Conservation (phyloP, 2,113 vertebrate genomes). For the Nothocercus julius region DNA sequence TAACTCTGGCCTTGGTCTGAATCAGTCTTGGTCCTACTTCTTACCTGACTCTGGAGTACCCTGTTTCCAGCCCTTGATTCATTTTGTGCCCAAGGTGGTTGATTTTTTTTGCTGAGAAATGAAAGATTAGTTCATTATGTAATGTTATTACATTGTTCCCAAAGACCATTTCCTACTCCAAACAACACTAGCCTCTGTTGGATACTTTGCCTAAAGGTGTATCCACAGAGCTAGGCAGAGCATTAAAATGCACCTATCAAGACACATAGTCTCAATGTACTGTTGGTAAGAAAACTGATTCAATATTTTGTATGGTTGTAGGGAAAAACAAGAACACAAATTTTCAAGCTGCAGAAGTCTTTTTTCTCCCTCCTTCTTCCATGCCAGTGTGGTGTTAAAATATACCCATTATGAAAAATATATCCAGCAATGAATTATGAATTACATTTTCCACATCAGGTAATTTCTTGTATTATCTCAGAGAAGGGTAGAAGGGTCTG, state of each 20-base stretch:
- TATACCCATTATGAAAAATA: background rate
- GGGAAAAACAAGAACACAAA: background rate
- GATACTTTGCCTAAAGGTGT: background rate
- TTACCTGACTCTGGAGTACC: background rate
- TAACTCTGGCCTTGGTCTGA: fast-evolving
- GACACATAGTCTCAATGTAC: slow-evolving; percentile 3
- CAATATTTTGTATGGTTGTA: slow-evolving; percentile 10
- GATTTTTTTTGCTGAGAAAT: background rate
- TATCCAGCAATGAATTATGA: background rate
- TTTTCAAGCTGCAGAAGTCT: background rate
- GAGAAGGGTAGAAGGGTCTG: background rate
- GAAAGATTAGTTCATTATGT: slow-evolving; percentile 4
- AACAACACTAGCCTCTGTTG: background rate
- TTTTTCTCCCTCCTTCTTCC: background rate
- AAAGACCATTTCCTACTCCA: background rate
- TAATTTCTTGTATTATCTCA: background rate
- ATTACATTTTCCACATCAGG: background rate
- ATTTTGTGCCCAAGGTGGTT: background rate
- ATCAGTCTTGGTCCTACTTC: background rate
- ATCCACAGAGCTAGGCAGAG: background rate
- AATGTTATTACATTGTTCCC: background rate
- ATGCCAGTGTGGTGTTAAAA: background rate
- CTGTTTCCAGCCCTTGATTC: background rate
- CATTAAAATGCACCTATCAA: slow-evolving; percentile 22
- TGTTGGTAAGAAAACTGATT: slow-evolving; percentile 19